A percentile compares a stretch with the other conserved stretches of the same genome.
Evolutionary conservation across 2,797 vertebrate species (phyloP).

Genomic region (Acestrorhynchus altus): DNA sequence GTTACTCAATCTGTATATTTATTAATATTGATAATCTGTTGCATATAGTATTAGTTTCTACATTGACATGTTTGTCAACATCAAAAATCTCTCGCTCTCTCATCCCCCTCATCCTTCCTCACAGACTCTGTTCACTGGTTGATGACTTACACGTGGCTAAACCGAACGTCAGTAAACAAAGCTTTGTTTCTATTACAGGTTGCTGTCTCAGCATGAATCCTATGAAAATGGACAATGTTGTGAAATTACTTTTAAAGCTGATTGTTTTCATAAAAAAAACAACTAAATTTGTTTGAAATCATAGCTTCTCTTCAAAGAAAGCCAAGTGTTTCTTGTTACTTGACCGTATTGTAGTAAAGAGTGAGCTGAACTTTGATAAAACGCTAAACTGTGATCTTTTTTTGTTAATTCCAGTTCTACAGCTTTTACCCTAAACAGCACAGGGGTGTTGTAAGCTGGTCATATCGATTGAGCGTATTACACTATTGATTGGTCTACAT

Average conservation of each 20-base stretch:
- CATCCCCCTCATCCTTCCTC: not conserved
- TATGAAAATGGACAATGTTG: not conserved
- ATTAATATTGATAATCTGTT: too few species aligned
- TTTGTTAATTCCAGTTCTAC: not conserved
- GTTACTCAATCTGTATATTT: too few species aligned
- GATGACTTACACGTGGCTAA: conserved; percentile 25
- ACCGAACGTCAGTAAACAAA: conserved; percentile 15
- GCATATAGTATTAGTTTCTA: too few species aligned
- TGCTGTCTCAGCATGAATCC: not conserved
- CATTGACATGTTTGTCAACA: too few species aligned
- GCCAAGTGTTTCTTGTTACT: too few species aligned
- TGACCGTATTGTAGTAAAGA: too few species aligned
- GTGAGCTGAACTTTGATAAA: not conserved
- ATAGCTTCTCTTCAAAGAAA: not conserved
- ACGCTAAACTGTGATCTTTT: too few species aligned
- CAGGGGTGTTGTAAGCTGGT: not conserved
- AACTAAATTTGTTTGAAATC: not conserved
- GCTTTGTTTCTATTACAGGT: not conserved
- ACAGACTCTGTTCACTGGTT: conserved; percentile 26
- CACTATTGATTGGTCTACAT: not conserved
- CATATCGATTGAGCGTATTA: not conserved
- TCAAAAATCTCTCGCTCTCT: conserved; percentile 14
- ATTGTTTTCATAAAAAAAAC: not conserved
- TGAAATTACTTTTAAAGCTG: not conserved
- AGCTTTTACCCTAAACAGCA: not conserved